These are phyloP conservation scores for Atta cephalotes DNA, from an alignment of 1,140 invertebrate genomes.

Conservation along the genomic window DNA sequence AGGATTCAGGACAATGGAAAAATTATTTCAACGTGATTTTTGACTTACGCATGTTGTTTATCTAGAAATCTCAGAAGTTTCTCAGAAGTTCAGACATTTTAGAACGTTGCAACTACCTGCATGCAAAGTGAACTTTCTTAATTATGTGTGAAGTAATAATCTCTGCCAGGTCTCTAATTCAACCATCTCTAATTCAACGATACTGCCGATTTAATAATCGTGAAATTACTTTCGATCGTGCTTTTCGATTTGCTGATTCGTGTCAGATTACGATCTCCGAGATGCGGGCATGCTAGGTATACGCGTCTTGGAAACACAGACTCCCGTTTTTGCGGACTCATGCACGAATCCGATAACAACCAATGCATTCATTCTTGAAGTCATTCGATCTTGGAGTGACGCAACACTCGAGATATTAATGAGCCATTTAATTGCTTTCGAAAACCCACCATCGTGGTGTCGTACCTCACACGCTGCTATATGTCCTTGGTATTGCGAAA, in stretches of 20 bases:
- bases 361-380: constrained; percentile 11
- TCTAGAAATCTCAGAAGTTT: constrained; percentile 1
- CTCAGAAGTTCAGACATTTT: background rate
- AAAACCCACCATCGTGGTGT: background rate
- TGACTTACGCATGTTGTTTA: background rate
- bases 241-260: background rate
- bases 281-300: background rate
- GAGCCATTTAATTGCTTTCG: constrained; percentile 65
- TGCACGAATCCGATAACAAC: constrained; percentile 50
- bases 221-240: constrained; percentile 43
- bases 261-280: constrained; percentile 17
- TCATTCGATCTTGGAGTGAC: constrained; percentile 18
- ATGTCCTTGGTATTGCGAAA: background rate
- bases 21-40: constrained; percentile 12
- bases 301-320: background rate
- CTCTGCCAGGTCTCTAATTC: background rate
- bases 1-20: background rate
- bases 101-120: background rate
- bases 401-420: constrained; percentile 50
- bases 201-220: constrained; percentile 37
- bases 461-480: background rate
- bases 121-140: constrained; percentile 14
- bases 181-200: background rate
- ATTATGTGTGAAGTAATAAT: constrained; percentile 53
- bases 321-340: constrained; percentile 9